phyloP scores from a whole-genome alignment of 2,888 invertebrate genomes.

The Metalampra italica region DNA sequence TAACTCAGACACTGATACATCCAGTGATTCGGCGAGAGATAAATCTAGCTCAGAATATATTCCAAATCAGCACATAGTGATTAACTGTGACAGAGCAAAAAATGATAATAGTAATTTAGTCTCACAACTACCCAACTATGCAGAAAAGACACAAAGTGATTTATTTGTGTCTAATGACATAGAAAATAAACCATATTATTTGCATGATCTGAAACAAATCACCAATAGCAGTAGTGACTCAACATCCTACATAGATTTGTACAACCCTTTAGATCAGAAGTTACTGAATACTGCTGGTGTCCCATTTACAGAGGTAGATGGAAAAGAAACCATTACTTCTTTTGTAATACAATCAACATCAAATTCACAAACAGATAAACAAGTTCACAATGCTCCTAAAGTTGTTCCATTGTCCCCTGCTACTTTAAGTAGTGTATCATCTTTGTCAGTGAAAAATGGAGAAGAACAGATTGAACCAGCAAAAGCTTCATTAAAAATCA shows the following conservation, averaged over 20 bases:
- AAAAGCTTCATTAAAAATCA: not conserved
- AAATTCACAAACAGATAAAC: conserved; percentile 3
- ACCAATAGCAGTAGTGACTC: conserved; percentile 62
- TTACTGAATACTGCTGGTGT: conserved; percentile 52
- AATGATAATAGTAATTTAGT: conserved; percentile 20
- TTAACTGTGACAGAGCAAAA: conserved; percentile 20
- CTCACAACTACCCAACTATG: conserved; percentile 1
- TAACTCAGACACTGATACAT: conserved; percentile 71
- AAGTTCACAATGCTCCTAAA: conserved; percentile 17
- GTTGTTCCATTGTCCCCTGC: conserved; percentile 31
- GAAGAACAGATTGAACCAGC: conserved; percentile 29
- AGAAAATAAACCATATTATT: conserved; percentile 14
- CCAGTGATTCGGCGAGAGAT: conserved; percentile 61
- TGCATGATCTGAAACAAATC: conserved; percentile 27
- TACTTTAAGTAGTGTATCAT: conserved; percentile 34
- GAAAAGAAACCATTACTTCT: conserved; percentile 1
- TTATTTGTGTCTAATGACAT: conserved; percentile 15
- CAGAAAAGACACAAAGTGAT: not conserved
- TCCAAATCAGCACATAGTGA: conserved; percentile 53
- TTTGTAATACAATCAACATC: conserved; percentile 1
- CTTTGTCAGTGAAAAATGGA: conserved; percentile 34
- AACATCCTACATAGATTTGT: conserved; percentile 64
- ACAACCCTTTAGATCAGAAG: conserved; percentile 46
- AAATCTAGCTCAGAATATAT: conserved; percentile 68
- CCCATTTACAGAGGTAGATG: conserved; percentile 32